phyloP scores from a whole-genome alignment of 2,888 invertebrate genomes.

The Cantharis rustica region DNA sequence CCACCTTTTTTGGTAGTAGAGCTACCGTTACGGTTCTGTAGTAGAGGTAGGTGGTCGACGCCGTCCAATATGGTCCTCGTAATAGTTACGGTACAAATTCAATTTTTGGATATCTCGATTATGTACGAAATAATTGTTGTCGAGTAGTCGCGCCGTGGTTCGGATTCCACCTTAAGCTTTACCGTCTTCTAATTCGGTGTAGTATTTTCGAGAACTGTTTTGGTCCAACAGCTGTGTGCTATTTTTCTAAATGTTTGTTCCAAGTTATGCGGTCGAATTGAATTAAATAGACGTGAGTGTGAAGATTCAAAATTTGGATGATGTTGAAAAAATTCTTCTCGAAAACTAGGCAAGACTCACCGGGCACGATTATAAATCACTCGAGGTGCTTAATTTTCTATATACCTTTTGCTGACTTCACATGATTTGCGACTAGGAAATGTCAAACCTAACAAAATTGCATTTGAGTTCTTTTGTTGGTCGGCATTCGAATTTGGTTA shows the following conservation, averaged over 20 bases:
- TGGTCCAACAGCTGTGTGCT: neutral
- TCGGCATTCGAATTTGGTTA: neutral
- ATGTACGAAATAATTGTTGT: no score
- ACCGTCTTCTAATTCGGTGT: no score
- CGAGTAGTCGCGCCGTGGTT: no score
- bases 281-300: neutral
- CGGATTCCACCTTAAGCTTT: no score
- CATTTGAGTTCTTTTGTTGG: neutral
- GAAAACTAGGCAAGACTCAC: neutral
- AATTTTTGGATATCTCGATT: no score
- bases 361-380: constrained; percentile 55
- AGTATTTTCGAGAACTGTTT: no score
- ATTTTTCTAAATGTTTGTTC: neutral
- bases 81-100: neutral
- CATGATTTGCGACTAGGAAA: constrained; percentile 58
- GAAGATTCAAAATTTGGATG: neutral
- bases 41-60: neutral
- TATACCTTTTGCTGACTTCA: constrained; percentile 54
- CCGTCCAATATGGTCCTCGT: neutral
- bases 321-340: neutral
- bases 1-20: neutral
- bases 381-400: constrained; percentile 47
- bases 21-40: neutral
- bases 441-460: constrained; percentile 45
- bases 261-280: neutral